Evolutionary conservation across 1,140 invertebrate species (phyloP).

Genomic region (Mamestra configurata): DNA sequence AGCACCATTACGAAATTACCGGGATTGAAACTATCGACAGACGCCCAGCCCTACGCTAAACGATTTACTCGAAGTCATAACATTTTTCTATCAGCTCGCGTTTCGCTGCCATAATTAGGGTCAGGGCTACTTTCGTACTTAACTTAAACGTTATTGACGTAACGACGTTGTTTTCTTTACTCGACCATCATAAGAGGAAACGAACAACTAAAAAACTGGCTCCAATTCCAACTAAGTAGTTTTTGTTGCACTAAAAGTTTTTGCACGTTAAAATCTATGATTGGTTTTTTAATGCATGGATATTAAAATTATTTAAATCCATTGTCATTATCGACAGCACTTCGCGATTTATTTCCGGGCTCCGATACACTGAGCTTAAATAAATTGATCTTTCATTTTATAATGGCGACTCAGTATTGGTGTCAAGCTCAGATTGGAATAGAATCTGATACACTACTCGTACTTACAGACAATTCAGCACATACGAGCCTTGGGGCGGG

Average conservation of each 20-base stretch:
- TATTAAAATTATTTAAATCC: constrained; percentile 24
- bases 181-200: constrained; percentile 3
- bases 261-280: constrained; percentile 12
- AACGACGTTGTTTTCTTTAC: neutral
- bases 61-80: neutral
- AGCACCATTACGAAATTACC: too few species aligned
- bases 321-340: constrained; percentile 7
- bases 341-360: constrained; percentile 12
- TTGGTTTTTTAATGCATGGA: constrained; percentile 11
- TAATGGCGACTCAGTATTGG: neutral
- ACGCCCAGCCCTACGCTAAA: neutral
- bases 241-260: constrained; percentile 11
- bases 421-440: constrained; percentile 3
- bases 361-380: neutral
- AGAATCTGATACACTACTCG: neutral
- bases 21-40: too few species aligned
- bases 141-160: neutral
- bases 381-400: constrained; percentile 4
- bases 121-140: constrained; percentile 42
- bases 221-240: neutral
- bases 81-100: constrained; percentile 27
- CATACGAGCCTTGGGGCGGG: neutral
- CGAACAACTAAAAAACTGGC: neutral
- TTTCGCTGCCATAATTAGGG: constrained; percentile 38
- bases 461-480: neutral